Conservation (phyloP, 2,113 vertebrate genomes). For the Egretta garzetta region DNA sequence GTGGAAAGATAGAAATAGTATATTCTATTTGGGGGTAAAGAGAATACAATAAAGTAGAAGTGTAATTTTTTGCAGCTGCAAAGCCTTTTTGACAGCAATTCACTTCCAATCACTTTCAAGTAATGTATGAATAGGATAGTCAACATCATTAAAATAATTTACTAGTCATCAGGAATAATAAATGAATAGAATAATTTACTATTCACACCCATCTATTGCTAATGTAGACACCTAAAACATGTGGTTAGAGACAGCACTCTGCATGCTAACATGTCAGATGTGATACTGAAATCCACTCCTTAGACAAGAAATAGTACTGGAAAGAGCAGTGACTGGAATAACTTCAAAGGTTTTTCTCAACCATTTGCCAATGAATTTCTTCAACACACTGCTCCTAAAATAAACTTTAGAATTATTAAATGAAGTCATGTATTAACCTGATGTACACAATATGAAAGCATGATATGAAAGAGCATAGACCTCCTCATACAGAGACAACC, state of each 20-base stretch:
- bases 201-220: background rate
- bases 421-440: background rate
- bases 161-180: slow-evolving; percentile 21
- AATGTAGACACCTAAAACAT: background rate
- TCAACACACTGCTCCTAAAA: background rate
- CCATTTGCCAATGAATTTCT: background rate
- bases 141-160: slow-evolving; percentile 32
- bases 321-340: background rate
- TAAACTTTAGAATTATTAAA: background rate
- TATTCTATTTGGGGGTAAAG: background rate
- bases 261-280: background rate
- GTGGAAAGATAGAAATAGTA: background rate
- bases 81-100: slow-evolving; percentile 42
- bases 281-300: background rate
- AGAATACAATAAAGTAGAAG: slow-evolving; percentile 2
- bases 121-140: background rate
- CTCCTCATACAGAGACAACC: background rate
- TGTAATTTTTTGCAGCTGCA: slow-evolving; percentile 31
- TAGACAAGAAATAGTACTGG: background rate
- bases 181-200: background rate
- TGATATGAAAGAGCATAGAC: background rate
- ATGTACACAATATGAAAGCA: background rate
- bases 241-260: background rate
- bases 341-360: background rate
- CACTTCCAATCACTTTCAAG: background rate